Conservation (phyloP, 1,140 invertebrate genomes). For the Mizuhopecten yessoensis region DNA sequence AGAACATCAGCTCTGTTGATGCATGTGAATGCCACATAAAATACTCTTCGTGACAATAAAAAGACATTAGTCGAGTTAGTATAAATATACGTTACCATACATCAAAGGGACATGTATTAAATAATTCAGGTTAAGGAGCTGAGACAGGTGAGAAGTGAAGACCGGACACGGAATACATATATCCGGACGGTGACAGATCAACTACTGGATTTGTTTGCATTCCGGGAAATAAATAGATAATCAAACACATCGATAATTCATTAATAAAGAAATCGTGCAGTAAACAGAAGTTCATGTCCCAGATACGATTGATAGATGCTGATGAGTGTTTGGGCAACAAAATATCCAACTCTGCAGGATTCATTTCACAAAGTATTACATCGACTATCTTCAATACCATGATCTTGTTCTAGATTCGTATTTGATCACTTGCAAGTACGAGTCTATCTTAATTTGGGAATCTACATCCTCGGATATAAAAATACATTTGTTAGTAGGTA, state of each 20-base stretch:
- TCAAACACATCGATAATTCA: not conserved
- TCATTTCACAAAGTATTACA: no score
- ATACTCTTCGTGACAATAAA: not conserved
- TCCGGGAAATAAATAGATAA: not conserved
- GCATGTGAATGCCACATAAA: not conserved
- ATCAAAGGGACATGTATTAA: not conserved
- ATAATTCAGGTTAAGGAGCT: not conserved
- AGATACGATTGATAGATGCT: not conserved
- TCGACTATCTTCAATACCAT: no score
- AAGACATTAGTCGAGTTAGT: not conserved
- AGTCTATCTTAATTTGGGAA: no score
- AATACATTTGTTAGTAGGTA: no score
- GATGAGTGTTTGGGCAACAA: not conserved
- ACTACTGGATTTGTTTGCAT: not conserved
- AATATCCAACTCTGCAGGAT: no score
- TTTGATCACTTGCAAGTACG: no score
- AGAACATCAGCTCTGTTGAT: no score
- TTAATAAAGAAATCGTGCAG: not conserved
- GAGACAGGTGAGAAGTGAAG: not conserved
- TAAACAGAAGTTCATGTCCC: not conserved
- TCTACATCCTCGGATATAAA: no score
- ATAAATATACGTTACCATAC: slow-evolving; percentile 3
- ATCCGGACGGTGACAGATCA: not conserved
- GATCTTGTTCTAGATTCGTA: no score
- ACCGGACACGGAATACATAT: not conserved